Percentiles rank a stretch among this genome's conserved stretches.
Conservation (phyloP, 2,113 vertebrate species). For the Aramus guarauna region DNA sequence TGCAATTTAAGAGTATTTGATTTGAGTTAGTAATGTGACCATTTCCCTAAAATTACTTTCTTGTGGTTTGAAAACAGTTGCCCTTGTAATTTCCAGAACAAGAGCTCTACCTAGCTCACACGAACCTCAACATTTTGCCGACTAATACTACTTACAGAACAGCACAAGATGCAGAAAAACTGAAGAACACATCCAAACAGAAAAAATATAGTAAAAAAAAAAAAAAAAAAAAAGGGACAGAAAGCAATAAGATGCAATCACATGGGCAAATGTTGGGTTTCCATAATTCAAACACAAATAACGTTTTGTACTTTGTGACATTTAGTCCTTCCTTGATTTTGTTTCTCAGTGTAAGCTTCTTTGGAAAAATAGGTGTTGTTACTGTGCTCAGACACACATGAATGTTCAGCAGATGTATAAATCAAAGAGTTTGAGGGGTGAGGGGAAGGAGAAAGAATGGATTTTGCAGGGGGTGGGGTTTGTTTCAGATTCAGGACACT, state of each 20-base stretch:
- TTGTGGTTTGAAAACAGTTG: not conserved
- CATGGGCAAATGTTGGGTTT: not conserved
- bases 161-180: not conserved
- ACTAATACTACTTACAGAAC: not conserved
- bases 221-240: not conserved
- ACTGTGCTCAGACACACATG: not conserved
- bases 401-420: not conserved
- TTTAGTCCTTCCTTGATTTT: not conserved
- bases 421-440: not conserved
- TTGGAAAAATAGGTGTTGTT: not conserved
- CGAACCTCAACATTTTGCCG: not conserved
- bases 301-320: not conserved
- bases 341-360: not conserved
- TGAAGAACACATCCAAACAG: not conserved
- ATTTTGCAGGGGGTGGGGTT: not conserved
- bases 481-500: not conserved
- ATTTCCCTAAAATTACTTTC: not conserved
- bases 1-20: not conserved
- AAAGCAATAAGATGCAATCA: not conserved
- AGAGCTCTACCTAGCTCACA: not conserved
- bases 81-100: not conserved
- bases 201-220: not conserved
- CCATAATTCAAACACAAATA: not conserved
- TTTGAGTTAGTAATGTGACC: not conserved
- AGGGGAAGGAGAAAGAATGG: not conserved